A percentile compares a stretch with the other conserved stretches of the same genome.
phyloP scores from a whole-genome alignment of 2,888 invertebrate species.

The Hyalella azteca region DNA sequence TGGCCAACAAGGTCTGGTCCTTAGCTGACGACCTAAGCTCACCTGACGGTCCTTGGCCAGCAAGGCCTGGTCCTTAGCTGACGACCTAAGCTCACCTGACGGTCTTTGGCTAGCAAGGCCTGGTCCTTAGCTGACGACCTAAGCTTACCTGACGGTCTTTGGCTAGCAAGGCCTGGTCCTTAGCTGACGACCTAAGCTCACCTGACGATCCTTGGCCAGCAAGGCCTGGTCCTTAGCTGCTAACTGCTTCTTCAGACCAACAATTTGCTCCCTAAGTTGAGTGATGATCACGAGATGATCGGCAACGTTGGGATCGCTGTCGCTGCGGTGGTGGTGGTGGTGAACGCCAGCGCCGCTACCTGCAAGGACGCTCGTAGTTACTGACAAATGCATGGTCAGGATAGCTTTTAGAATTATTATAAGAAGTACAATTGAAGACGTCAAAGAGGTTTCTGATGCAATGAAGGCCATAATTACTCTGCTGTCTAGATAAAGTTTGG shows the following conservation, averaged over 20 bases:
- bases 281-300: constrained; percentile 95
- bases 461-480: too few relatives aligned
- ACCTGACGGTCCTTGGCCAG: constrained; percentile 91
- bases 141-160: constrained; percentile 96
- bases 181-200: constrained; percentile 76
- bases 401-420: too few relatives aligned
- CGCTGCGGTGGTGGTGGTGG: constrained; percentile 32
- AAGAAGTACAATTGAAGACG: too few relatives aligned
- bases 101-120: constrained; percentile 85
- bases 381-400: too few relatives aligned
- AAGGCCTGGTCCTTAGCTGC: constrained; percentile 83
- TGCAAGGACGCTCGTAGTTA: too few relatives aligned
- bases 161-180: constrained; percentile 82
- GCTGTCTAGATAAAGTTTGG: too few relatives aligned
- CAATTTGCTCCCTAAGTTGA: constrained; percentile 91
- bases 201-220: constrained; percentile 88
- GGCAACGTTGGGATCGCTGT: constrained; percentile 64
- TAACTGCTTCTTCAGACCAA: constrained; percentile 86
- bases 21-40: too few relatives aligned
- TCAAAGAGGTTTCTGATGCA: too few relatives aligned
- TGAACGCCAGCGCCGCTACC: constrained; percentile 1
- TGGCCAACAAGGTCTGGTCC: constrained; percentile 82
- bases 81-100: too few relatives aligned
- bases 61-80: constrained; percentile 82
- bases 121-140: constrained; percentile 84